Conservation (phyloP, 2,888 invertebrate species). For the Trichogramma dendrolimi region DNA sequence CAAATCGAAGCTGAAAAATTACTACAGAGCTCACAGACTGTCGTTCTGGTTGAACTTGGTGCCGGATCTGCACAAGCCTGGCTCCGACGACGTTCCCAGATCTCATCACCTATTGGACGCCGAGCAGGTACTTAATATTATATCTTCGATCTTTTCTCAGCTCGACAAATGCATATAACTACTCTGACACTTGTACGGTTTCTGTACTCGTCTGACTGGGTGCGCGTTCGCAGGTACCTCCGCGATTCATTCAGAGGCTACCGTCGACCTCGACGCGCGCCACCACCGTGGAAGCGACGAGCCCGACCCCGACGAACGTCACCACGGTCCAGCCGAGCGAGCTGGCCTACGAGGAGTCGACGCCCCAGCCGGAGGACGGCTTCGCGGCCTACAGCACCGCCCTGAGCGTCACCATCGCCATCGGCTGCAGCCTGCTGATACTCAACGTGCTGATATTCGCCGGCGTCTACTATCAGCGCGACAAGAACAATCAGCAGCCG, state of each 20-base stretch:
- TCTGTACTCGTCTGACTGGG: neutral
- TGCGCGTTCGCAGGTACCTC: slow-evolving; percentile 41
- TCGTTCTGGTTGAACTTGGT: slow-evolving; percentile 94
- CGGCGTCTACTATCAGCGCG: slow-evolving; percentile 88
- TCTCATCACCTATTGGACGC: slow-evolving; percentile 81
- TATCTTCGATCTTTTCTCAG: neutral
- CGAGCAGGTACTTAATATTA: slow-evolving; percentile 52
- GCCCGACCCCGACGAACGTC: slow-evolving; percentile 38
- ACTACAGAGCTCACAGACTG: slow-evolving; percentile 87
- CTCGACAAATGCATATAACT: neutral
- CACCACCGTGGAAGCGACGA: slow-evolving; percentile 43
- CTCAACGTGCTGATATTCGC: slow-evolving; percentile 91
- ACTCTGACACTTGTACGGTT: neutral
- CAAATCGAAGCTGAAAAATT: slow-evolving; percentile 85
- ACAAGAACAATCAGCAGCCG: slow-evolving; percentile 63
- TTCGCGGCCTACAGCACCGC: slow-evolving; percentile 89
- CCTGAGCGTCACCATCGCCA: slow-evolving; percentile 87
- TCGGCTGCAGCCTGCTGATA: slow-evolving; percentile 87
- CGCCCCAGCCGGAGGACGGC: slow-evolving; percentile 67
- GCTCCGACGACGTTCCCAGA: slow-evolving; percentile 79
- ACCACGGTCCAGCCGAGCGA: slow-evolving; percentile 44
- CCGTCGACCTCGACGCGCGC: slow-evolving; percentile 44
- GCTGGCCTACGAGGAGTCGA: slow-evolving; percentile 45
- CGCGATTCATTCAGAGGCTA: slow-evolving; percentile 47
- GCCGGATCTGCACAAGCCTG: slow-evolving; percentile 84